These are phyloP conservation scores for Platysteira castanea DNA, from an alignment of 2,113 vertebrate genomes.

Conservation along the genomic window DNA sequence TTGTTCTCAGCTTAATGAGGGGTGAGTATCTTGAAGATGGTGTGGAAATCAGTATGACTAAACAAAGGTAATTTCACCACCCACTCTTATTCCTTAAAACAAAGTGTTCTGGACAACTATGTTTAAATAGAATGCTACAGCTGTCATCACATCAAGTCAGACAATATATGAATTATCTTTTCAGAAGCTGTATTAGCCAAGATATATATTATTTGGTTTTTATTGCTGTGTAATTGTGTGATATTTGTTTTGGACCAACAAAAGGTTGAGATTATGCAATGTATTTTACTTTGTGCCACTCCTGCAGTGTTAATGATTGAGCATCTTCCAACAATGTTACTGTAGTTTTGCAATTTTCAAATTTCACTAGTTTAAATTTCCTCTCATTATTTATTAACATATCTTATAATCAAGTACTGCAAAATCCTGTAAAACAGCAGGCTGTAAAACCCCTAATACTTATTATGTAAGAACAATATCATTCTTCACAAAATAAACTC, in stretches of 20 bases:
- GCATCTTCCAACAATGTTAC: not conserved
- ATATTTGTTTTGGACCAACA: slow-evolving; percentile 21
- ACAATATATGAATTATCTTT: not conserved
- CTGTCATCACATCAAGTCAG: slow-evolving; percentile 11
- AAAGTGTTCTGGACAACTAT: not conserved
- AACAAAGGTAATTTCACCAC: slow-evolving; percentile 18
- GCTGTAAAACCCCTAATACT: not conserved
- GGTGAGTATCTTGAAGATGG: not conserved
- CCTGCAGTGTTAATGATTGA: not conserved
- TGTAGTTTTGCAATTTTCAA: not conserved
- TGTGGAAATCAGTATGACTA: not conserved
- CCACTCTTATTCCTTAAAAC: slow-evolving; percentile 9
- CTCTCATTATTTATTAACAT: not conserved
- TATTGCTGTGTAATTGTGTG: not conserved
- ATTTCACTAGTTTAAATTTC: not conserved
- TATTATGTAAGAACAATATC: not conserved
- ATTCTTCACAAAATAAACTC: not conserved
- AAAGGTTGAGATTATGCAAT: not conserved
- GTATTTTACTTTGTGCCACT: not conserved
- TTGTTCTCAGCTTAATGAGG: not conserved
- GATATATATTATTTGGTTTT: not conserved
- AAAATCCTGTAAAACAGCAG: not conserved
- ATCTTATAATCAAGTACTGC: not conserved
- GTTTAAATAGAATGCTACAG: not conserved
- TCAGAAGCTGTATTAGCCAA: not conserved